Conservation (phyloP, 2,888 invertebrate species). For the Drosophila neotestacea region DNA sequence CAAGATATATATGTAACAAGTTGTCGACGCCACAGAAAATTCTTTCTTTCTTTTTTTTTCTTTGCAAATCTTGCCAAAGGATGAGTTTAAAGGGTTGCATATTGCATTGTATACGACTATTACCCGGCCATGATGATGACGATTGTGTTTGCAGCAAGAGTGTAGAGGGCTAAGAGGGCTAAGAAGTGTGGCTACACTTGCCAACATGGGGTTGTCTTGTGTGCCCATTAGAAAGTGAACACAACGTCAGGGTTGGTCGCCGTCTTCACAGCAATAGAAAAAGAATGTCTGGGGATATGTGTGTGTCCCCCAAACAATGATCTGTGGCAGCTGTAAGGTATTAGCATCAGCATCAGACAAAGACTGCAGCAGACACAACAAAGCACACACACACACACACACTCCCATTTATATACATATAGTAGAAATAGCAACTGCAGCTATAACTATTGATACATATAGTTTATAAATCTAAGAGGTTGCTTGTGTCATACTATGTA, state of each 20-base stretch:
- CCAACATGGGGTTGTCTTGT: slow-evolving; percentile 27
- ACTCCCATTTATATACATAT: neutral
- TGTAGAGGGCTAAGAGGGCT: slow-evolving; percentile 29
- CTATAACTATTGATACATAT: slow-evolving; percentile 12
- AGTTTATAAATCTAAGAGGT: neutral
- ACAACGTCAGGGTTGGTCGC: slow-evolving; percentile 33
- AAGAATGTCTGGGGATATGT: slow-evolving; percentile 1
- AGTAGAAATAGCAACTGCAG: neutral
- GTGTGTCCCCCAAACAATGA: slow-evolving; percentile 5
- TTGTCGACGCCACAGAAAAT: slow-evolving; percentile 56
- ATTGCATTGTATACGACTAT: slow-evolving; percentile 49
- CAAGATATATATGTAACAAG: slow-evolving; percentile 67
- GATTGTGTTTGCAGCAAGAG: slow-evolving; percentile 46
- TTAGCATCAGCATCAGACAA: slow-evolving; percentile 20
- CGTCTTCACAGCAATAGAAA: neutral
- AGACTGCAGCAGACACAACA: slow-evolving; percentile 18
- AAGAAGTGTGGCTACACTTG: slow-evolving; percentile 31
- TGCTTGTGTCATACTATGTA: neutral
- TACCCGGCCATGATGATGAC: slow-evolving; percentile 60
- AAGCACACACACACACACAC: slow-evolving; percentile 3
- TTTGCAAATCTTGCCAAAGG: slow-evolving; percentile 37
- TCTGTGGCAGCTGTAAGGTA: slow-evolving; percentile 36
- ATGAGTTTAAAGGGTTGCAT: slow-evolving; percentile 43
- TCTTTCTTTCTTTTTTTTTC: slow-evolving; percentile 28
- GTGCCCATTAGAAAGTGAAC: slow-evolving; percentile 65